Evolutionary conservation across 2,888 invertebrate species (phyloP).

Genomic region (Eupeodes luniger): DNA sequence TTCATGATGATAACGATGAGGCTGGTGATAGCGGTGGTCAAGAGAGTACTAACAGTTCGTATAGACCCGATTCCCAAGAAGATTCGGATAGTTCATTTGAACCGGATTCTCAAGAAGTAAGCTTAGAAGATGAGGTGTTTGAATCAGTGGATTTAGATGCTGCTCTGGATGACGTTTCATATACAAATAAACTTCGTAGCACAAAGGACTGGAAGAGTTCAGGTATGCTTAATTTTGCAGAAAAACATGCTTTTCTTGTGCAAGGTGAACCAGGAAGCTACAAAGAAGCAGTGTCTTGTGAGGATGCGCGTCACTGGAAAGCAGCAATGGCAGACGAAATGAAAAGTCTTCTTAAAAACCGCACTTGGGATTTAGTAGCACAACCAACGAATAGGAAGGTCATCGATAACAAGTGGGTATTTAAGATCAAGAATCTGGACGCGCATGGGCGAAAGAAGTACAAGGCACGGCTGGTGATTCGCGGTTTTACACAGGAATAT

Average conservation of each 20-base stretch:
- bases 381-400: conserved; percentile 66
- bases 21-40: too few relatives aligned
- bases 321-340: conserved; percentile 74
- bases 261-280: conserved; percentile 66
- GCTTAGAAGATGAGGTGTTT: conserved; percentile 6
- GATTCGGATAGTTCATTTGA: conserved; percentile 6
- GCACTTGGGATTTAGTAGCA: conserved; percentile 68
- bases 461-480: conserved; percentile 79
- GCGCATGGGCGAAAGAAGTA: conserved; percentile 76
- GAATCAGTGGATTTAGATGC: neutral
- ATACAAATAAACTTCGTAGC: conserved; percentile 6
- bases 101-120: conserved; percentile 1
- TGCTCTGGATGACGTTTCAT: neutral
- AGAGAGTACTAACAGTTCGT: neutral
- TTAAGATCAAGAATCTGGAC: conserved; percentile 74
- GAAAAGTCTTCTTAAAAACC: conserved; percentile 64
- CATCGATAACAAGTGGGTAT: conserved; percentile 78
- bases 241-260: conserved; percentile 45
- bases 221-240: conserved; percentile 11
- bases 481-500: conserved; percentile 78
- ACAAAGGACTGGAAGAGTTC: conserved; percentile 3
- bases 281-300: conserved; percentile 68
- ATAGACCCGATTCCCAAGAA: neutral
- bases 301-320: conserved; percentile 67
- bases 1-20: too few relatives aligned